Evolutionary conservation across 2,113 vertebrate genomes (phyloP).

Genomic region (Hepsetus odoe): DNA sequence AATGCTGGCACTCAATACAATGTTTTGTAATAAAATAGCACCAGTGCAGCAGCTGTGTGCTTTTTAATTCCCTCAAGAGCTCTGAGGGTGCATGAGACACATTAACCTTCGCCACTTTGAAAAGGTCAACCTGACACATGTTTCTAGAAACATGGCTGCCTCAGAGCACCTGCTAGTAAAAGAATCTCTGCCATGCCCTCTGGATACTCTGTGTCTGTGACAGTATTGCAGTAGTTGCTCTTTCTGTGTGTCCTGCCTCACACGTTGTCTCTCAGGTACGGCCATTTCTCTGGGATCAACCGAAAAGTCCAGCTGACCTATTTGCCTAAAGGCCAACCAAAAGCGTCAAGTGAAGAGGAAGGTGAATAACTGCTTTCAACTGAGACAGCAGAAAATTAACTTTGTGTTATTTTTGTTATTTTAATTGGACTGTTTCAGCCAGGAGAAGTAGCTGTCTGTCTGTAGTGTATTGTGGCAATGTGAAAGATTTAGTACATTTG

Average conservation of each 20-base stretch:
- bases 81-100: conserved; percentile 15
- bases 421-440: too few relatives aligned
- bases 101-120: conserved; percentile 23
- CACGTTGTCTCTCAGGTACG: conserved; percentile 82
- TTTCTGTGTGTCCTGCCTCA: conserved; percentile 37
- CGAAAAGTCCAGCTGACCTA: conserved; percentile 97
- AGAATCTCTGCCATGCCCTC: conserved; percentile 9
- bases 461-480: too few relatives aligned
- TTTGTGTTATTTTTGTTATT: too few relatives aligned
- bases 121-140: conserved; percentile 37
- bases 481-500: too few relatives aligned
- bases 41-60: conserved; percentile 15
- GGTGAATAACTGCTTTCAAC: conserved; percentile 71
- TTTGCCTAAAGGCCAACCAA: conserved; percentile 87
- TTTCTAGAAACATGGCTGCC: conserved; percentile 49
- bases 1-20: neutral
- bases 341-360: conserved; percentile 92
- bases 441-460: too few relatives aligned
- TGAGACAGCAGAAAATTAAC: too few relatives aligned
- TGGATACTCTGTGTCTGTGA: conserved; percentile 14
- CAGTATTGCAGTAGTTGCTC: conserved; percentile 41
- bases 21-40: neutral
- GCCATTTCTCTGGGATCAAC: conserved; percentile 98
- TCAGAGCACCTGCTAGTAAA: conserved; percentile 42
- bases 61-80: conserved; percentile 38